Evolutionary conservation across 1,140 invertebrate species (phyloP), one percentile per base, ranked within the genome.

Genomic region (Papilio glaucus): DNA sequence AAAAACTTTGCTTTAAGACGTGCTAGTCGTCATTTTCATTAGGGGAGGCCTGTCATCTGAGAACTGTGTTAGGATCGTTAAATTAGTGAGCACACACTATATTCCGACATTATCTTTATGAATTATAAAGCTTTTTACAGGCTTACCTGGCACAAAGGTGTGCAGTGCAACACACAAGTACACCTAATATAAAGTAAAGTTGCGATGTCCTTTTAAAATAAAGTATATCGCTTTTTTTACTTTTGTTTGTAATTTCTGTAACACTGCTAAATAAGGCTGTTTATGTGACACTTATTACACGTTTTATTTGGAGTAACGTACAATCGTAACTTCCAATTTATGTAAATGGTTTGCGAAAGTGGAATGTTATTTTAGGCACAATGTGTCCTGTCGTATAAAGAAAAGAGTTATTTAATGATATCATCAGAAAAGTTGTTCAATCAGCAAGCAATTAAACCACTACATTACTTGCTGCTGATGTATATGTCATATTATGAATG

Each of bases 201-300:
- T 33, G 2, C 29, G 29, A 3, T 26, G 49, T 26, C 49, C 49
- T 24, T 57, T 26, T 57, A 57, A 57, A 57, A 24, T 57, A 57
- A 57, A 26, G 49, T 49, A 49, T 21, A 15, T 57, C 24, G 21
- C 21, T 57, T 57, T 53, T 24, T 37, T 62, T 9, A 37, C 29
- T 37, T 37, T 62, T 62, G 57, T 61, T 61, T 61, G 62, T 65
- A 65, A 65, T 65, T 38, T 33, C 62, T 65, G 62, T 65, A 9
- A 37, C 33, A 15, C 62, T 65, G 62, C 29, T 65, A 65, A 65
- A 65, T 65, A 38, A 65, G 29, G 62, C 62, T 38, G 29, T 65
- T 65, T 65, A 65, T 65, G 62, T 65, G 62, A 65, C 62, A 65
- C 62, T 65, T 65, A 65, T 65, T 65, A 65, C 62, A 65, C 62